phyloP scores from a whole-genome alignment of 2,797 vertebrate species.

The Fringilla coelebs region DNA sequence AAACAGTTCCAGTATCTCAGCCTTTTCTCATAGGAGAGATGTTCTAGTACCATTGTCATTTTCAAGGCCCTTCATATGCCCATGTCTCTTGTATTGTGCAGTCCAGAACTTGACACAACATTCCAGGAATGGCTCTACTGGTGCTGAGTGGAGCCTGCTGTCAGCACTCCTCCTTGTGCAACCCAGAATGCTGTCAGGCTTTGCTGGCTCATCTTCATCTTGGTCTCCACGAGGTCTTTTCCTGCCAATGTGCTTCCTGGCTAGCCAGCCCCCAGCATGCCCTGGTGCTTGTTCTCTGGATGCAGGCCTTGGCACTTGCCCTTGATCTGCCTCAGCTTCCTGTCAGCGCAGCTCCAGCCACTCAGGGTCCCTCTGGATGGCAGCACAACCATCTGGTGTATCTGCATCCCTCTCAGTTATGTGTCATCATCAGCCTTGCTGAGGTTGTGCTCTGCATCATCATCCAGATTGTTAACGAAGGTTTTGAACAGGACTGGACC shows the following conservation, averaged over 20 bases:
- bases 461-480: background rate
- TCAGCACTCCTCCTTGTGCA: background rate
- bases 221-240: background rate
- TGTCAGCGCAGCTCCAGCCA: background rate
- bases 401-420: fast-evolving
- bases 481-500: background rate
- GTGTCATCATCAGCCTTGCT: background rate
- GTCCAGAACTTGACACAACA: background rate
- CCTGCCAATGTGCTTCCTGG: background rate
- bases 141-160: background rate
- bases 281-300: background rate
- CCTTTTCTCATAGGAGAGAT: background rate
- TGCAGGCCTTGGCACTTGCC: background rate
- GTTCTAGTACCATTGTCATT: background rate
- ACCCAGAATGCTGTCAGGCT: background rate
- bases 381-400: background rate
- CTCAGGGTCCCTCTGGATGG: background rate
- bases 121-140: background rate
- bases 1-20: background rate
- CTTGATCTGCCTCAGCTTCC: background rate
- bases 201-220: background rate
- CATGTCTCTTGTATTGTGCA: background rate
- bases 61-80: background rate
- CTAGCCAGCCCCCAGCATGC: background rate
- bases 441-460: background rate